These are phyloP conservation scores for Chaetura pelagica DNA, from an alignment of 2,113 vertebrate genomes.

Conservation along the genomic window DNA sequence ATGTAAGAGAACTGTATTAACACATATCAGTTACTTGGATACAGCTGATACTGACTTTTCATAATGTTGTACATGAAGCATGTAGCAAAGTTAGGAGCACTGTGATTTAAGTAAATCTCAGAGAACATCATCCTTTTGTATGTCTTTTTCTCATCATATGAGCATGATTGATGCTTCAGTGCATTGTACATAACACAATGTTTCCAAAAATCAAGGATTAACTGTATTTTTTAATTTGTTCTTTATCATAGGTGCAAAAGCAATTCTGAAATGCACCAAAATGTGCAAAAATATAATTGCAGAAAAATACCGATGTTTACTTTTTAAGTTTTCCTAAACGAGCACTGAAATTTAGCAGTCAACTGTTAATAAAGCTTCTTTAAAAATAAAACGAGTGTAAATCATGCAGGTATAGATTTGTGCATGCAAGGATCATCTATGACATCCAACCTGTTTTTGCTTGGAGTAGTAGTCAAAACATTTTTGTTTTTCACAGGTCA, in stretches of 20 bases:
- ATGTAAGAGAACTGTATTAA: not conserved
- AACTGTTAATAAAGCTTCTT: constrained; percentile 37
- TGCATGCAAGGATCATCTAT: not conserved
- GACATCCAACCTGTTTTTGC: constrained; percentile 59
- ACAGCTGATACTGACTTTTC: not conserved
- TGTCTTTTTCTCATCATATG: not conserved
- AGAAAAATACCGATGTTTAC: not conserved
- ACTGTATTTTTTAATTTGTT: not conserved
- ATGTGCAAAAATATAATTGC: not conserved
- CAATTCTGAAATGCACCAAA: not conserved
- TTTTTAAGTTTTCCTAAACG: constrained; percentile 36
- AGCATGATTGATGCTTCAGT: not conserved
- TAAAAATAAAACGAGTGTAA: not conserved
- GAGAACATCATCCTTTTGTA: not conserved
- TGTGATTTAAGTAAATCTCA: constrained; percentile 13
- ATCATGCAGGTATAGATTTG: not conserved
- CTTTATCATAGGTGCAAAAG: not conserved
- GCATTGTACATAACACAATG: not conserved
- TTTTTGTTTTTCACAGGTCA: constrained; percentile 63
- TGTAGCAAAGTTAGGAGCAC: not conserved
- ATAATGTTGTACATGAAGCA: not conserved
- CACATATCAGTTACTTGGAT: not conserved
- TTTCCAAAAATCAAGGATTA: constrained; percentile 40
- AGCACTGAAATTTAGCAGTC: not conserved
- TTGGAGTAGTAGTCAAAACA: constrained; percentile 67